These are phyloP conservation scores for Platysteira castanea DNA, from an alignment of 2,113 vertebrate species.

Conservation along the genomic window DNA sequence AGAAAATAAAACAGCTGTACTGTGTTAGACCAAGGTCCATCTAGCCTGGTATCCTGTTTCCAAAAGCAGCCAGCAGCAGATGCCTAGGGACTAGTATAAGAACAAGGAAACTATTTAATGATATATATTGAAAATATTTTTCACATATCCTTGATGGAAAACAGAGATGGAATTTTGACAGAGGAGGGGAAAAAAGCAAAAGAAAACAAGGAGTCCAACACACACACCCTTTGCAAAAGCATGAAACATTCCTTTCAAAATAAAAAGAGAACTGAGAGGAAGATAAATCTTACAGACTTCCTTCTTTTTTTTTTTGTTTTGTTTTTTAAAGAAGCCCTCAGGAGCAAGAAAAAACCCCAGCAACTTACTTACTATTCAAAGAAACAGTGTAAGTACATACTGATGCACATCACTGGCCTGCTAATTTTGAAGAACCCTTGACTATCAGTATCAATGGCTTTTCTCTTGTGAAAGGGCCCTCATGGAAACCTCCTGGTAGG, in stretches of 20 bases:
- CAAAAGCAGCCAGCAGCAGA: conserved; percentile 37
- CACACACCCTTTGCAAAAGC: neutral
- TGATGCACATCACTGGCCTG: neutral
- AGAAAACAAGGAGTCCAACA: conserved; percentile 18
- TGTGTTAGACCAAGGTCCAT: conserved; percentile 24
- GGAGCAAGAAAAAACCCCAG: neutral
- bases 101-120: conserved; percentile 62
- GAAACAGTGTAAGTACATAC: neutral
- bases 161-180: conserved; percentile 22
- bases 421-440: neutral
- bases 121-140: conserved; percentile 41
- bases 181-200: neutral
- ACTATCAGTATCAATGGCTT: neutral
- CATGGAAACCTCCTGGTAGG: neutral
- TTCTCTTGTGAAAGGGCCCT: neutral
- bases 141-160: neutral
- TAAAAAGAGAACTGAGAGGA: neutral
- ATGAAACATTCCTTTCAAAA: conserved; percentile 32
- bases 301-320: neutral
- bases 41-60: conserved; percentile 41
- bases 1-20: conserved; percentile 52
- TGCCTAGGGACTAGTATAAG: conserved; percentile 47
- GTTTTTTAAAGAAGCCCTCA: neutral
- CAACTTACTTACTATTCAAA: neutral
- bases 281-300: neutral